phyloP scores from a whole-genome alignment of 2,888 invertebrate species.

The Dolichomitus sp. region DNA sequence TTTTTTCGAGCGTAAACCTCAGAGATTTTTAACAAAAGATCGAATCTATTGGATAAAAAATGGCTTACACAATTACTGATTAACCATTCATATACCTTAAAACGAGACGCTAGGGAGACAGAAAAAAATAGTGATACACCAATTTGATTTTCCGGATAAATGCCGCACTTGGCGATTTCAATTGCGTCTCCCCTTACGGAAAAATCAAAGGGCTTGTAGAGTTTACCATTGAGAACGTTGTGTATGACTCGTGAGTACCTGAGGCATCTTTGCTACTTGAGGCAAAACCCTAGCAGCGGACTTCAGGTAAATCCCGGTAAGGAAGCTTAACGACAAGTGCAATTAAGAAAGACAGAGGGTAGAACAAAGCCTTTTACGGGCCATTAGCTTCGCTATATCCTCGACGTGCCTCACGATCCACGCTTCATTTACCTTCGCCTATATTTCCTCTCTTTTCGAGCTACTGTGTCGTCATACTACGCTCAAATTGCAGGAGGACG shows the following conservation, averaged over 20 bases:
- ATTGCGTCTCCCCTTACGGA: not conserved
- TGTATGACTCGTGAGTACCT: conserved; percentile 42
- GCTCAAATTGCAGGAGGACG: conserved; percentile 2
- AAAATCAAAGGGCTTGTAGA: not conserved
- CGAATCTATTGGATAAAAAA: too few species aligned
- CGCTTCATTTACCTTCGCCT: not conserved
- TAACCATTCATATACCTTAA: too few species aligned
- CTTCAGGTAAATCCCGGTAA: conserved; percentile 65
- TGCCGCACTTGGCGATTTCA: not conserved
- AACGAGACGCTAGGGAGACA: too few species aligned
- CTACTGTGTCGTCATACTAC: conserved; percentile 18
- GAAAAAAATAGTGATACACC: too few species aligned
- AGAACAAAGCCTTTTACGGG: conserved; percentile 53
- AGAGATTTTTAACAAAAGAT: too few species aligned
- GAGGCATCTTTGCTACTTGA: conserved; percentile 16
- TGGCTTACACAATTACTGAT: too few species aligned
- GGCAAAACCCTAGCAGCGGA: conserved; percentile 6
- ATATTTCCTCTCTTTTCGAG: conserved; percentile 7
- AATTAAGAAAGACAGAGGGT: conserved; percentile 65
- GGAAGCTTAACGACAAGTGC: conserved; percentile 64
- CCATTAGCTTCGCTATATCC: conserved; percentile 46
- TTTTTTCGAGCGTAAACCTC: too few species aligned
- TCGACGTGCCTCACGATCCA: not conserved
- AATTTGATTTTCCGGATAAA: too few species aligned
- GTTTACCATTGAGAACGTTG: not conserved